Base-by-base conservation (phyloP, 2,797 vertebrate species). In the Morus bassanus region DNA sequence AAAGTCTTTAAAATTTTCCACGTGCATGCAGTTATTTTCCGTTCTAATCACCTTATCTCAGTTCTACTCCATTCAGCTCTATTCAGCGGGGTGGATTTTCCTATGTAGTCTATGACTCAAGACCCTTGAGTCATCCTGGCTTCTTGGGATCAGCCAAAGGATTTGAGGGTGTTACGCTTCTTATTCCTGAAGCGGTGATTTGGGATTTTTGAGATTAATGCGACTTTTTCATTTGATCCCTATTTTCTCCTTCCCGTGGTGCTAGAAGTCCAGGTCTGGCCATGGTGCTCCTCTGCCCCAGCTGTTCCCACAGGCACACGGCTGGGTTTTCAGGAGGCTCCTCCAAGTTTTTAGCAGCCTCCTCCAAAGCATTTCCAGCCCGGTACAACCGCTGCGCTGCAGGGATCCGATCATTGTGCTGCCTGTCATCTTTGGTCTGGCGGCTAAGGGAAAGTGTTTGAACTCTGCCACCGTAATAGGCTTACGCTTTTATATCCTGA, bases 371-470 rank as follows among this genome's bases (percentile, higher is more conserved):
- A 0, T 41, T 90, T 24, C 53, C 65, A 91, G 21, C 35, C 30
- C 0, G 0, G 18, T 45, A 33, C 0, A 4, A 25, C 17, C 0
- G 8, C 28, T 22, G 45, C 4, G 0, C 73, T 27, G 7, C 53
- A 28, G 64, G 50, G 59, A n/a, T 56, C 18, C 1, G 4, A 23
- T 63, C 15, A 2, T 43, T 39, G 30, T 2, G 10, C 89, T 22
- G 48, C 27, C 37, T 53, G 43, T 54, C 39, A 10, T 53, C 24
- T 85, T 61, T 46, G 23, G 67, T 64, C 75, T 11, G 24, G 64
- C 0, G 2, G 70, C 45, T 50, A 31, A 87, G 56, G 88, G 41
- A 22, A 53, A 76, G 54, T 2, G 2, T 68, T 91, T 78, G n/a
- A 91, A 84, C 73, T 45, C 83, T 84, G 86, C 45, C 65, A 69